Percentiles rank a stretch among this genome's conserved stretches.
Conservation (phyloP, 2,113 vertebrate species). For the Cottus gobio region DNA sequence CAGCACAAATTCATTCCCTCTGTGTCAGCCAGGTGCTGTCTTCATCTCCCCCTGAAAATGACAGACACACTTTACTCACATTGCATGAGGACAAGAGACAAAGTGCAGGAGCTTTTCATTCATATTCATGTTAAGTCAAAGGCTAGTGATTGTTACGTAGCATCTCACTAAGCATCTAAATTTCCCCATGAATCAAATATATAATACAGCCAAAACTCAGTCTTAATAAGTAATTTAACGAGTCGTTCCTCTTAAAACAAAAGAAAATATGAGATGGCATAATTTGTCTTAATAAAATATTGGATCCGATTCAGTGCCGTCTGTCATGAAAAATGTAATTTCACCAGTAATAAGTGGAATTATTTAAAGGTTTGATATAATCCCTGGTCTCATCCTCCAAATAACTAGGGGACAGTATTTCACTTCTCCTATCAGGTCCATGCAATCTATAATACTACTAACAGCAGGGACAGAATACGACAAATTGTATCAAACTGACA, state of each 20-base stretch:
- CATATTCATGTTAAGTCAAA: not conserved
- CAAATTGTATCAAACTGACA: not conserved
- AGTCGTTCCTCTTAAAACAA: not conserved
- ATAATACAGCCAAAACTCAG: not conserved
- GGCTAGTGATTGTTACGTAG: not conserved
- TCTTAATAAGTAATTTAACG: not conserved
- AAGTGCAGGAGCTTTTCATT: not conserved
- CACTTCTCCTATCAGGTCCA: no score
- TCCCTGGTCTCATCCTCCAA: no score
- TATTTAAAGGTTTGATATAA: not conserved
- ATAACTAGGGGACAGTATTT: no score
- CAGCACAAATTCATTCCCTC: constrained; percentile 87
- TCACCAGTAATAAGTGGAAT: not conserved
- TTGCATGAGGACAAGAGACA: not conserved
- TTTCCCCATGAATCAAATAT: not conserved
- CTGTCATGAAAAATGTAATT: not conserved
- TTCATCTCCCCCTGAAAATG: constrained; percentile 79
- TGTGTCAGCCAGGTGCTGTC: constrained; percentile 83
- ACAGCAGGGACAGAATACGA: not conserved
- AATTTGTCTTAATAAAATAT: not conserved
- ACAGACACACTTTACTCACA: constrained; percentile 4
- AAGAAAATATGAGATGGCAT: not conserved
- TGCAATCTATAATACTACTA: no score
- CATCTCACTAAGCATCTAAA: not conserved
- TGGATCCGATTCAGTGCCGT: not conserved